Base-by-base conservation (phyloP, 2,888 invertebrate species). In the Gari tellinella region DNA sequence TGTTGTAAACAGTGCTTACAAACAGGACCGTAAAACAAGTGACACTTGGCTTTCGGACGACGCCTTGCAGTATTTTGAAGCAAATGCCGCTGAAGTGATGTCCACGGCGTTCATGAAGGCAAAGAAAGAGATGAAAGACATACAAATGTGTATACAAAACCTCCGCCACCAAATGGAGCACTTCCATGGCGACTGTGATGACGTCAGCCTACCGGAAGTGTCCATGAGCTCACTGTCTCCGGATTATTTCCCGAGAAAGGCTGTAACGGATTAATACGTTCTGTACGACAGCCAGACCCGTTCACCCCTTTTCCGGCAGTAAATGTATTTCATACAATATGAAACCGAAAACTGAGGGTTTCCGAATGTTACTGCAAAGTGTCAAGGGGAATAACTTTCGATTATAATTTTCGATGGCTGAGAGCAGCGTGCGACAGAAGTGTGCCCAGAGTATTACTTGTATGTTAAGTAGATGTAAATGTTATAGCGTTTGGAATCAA, bases 61-160 rank as follows among this genome's bases (percentile, higher is more conserved):
- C 26, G 86, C 82, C n/a, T 45, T 86, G 14, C 84, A 84, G 38
- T 75, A 75, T 49, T 66, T 79, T 12, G 79, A 79, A 61, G 74
- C 74, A 0, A 75, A 80, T 14, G 74, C 86, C 4, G 78, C 86
- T 0, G 83, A 85, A 21, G 83, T 82, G 0, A 85, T 72, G 67
- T 82, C 72, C 41, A 74, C 72, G 3, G 82, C 84, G 49, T 87
- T 86, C 66, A 81, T 85, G 43, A 85, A 88, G 65, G 89, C 89
- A 0, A 81, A 87, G 21, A 80, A 81, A 17, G 87, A 89, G 65
- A 89, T 89, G 89, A 85, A 86, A 49, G 89, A 89, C 56, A 89
- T 89, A 19, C 89, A 89, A 55, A 68, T 82, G 14, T 88, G 88
- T 60, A 70, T 89, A 37, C 85, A 87, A 57, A 85, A 81, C 55